Conservation (phyloP, 2,888 invertebrate genomes). For the Latheticus oryzae region DNA sequence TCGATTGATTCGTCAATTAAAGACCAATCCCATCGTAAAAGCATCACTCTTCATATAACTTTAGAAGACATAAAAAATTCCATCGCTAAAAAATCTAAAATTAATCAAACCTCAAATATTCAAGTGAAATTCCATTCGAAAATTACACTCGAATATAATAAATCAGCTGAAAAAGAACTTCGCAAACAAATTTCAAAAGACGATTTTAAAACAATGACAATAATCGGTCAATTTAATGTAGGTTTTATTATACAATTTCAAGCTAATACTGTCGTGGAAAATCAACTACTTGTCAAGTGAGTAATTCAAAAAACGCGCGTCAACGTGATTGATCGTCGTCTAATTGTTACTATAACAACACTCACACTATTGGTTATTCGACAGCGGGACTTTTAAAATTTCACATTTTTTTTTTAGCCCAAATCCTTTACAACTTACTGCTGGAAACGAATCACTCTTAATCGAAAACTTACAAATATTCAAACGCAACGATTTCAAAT, state of each 20-base stretch:
- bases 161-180: constrained; percentile 88
- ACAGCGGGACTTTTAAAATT: constrained; percentile 20
- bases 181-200: constrained; percentile 84
- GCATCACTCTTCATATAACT: constrained; percentile 65
- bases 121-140: constrained; percentile 79
- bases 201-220: constrained; percentile 82
- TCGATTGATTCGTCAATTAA: constrained; percentile 25
- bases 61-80: constrained; percentile 63
- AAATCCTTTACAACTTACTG: constrained; percentile 84
- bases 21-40: too few species aligned
- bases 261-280: constrained; percentile 81
- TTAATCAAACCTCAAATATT: constrained; percentile 41
- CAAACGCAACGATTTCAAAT: constrained; percentile 92
- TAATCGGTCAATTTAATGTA: constrained; percentile 94
- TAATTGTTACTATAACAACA: too few species aligned
- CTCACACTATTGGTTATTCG: too few species aligned
- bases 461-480: constrained; percentile 89
- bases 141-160: constrained; percentile 82
- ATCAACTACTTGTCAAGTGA: constrained; percentile 87
- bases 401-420: constrained; percentile 76
- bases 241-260: constrained; percentile 95
- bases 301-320: constrained; percentile 58
- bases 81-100: constrained; percentile 26
- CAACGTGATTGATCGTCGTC: too few species aligned
- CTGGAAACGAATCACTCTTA: constrained; percentile 87